Conservation (phyloP, 2,888 invertebrate genomes). For the Gonocerus acuteangulatus region DNA sequence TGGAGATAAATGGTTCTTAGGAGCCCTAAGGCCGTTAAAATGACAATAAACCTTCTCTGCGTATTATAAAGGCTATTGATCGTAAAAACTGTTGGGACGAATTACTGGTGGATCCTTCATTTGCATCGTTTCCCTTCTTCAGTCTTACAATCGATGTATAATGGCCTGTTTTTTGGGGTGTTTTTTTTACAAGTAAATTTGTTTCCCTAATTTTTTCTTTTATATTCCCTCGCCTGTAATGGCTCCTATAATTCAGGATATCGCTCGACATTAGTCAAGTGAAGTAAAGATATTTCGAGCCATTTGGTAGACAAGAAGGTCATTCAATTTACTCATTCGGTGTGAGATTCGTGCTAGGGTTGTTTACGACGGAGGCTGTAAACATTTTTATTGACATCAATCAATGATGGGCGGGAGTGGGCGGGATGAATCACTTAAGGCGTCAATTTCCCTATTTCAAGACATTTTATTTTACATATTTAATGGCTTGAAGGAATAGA, state of each 20-base stretch:
- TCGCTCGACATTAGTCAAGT: conserved; percentile 14
- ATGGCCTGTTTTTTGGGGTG: not conserved
- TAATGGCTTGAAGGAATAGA: too few species aligned
- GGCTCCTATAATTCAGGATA: conserved; percentile 1
- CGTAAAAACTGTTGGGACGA: conserved; percentile 1
- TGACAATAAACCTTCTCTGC: conserved; percentile 14
- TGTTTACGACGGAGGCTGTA: too few species aligned
- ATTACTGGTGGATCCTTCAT: not conserved
- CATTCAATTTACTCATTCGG: too few species aligned
- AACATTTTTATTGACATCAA: too few species aligned
- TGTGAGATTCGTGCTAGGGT: too few species aligned
- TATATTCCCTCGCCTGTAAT: not conserved
- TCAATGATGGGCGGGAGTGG: too few species aligned
- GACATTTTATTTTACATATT: too few species aligned
- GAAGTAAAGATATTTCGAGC: conserved; percentile 4
- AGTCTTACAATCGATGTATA: not conserved
- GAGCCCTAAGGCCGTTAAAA: conserved; percentile 12
- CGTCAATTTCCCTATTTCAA: too few species aligned
- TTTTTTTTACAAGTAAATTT: not conserved
- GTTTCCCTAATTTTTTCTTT: not conserved
- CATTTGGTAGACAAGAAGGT: too few species aligned
- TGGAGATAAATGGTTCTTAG: conserved; percentile 14
- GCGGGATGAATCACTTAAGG: too few species aligned
- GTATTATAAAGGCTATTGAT: not conserved
- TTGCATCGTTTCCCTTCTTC: not conserved